Evolutionary conservation across 1,140 invertebrate genomes (phyloP).

Genomic region (Adelges cooleyi): DNA sequence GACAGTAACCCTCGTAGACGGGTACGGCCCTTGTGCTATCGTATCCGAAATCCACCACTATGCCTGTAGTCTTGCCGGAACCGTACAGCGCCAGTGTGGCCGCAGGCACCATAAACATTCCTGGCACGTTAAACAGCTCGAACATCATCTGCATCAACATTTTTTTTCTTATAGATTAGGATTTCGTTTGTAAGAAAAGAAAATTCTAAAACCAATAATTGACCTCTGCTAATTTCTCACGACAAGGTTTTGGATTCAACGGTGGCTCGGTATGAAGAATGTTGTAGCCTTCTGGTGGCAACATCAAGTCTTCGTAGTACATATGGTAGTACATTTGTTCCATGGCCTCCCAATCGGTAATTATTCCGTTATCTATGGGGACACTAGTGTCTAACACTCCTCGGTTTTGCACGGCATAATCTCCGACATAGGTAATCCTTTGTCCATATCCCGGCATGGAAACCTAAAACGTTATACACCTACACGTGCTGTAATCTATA

Average conservation of each 20-base stretch:
- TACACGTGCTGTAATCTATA: too few relatives aligned
- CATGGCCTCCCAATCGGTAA: constrained; percentile 96
- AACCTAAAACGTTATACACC: not conserved
- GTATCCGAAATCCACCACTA: constrained; percentile 7
- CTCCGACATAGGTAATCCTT: not conserved
- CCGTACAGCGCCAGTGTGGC: not conserved
- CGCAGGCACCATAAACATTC: not conserved
- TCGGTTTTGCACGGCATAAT: not conserved
- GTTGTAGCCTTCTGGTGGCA: constrained; percentile 85
- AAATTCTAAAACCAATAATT: too few relatives aligned
- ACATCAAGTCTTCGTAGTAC: constrained; percentile 87
- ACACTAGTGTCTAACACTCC: constrained; percentile 71
- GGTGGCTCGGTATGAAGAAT: constrained; percentile 84
- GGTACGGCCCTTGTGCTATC: not conserved
- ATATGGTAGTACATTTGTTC: constrained; percentile 95
- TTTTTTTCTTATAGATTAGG: too few relatives aligned
- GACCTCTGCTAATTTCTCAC: constrained; percentile 64
- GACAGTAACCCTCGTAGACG: not conserved
- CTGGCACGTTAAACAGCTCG: not conserved
- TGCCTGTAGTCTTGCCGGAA: not conserved
- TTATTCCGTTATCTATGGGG: constrained; percentile 87
- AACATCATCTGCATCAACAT: constrained; percentile 25
- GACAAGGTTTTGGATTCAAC: constrained; percentile 79
- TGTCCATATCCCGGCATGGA: not conserved
- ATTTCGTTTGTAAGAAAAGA: too few relatives aligned